Conservation (phyloP, 2,797 vertebrate genomes). For the Lutjanus argentimaculatus region DNA sequence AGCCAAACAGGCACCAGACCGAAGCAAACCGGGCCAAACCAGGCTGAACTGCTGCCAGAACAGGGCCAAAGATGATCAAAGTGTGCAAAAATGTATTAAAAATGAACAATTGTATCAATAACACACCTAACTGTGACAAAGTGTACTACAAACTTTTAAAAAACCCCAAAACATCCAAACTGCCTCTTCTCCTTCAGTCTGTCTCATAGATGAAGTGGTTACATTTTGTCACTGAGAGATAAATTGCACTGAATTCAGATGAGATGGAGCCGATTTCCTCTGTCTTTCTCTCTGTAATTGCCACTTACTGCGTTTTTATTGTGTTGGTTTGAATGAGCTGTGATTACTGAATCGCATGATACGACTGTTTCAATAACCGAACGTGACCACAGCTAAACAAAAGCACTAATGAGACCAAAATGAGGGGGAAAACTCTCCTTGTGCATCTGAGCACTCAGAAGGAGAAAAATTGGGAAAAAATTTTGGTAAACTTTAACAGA, state of each 20-base stretch:
- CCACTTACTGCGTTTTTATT: constrained; percentile 41
- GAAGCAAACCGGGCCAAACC: constrained; percentile 5
- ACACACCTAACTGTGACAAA: background rate
- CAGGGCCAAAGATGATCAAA: background rate
- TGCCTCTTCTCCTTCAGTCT: background rate
- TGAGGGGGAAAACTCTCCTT: background rate
- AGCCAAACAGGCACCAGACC: constrained; percentile 30
- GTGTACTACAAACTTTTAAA: background rate
- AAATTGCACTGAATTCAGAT: constrained; percentile 21
- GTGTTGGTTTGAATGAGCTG: constrained; percentile 55
- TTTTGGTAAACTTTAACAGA: background rate
- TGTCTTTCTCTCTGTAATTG: constrained; percentile 46
- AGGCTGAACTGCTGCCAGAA: background rate
- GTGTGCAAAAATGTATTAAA: background rate
- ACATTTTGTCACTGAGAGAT: constrained; percentile 14
- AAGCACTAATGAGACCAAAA: constrained; percentile 15
- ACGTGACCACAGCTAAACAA: constrained; percentile 19
- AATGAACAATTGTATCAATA: background rate
- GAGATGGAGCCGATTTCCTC: constrained; percentile 10
- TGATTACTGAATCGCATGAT: constrained; percentile 57
- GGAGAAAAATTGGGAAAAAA: background rate
- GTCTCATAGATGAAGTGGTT: background rate
- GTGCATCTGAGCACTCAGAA: background rate
- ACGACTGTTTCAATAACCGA: constrained; percentile 14
- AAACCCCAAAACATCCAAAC: background rate